Conservation (phyloP, 2,113 vertebrate species). For the Phylloscopus trochiloides region DNA sequence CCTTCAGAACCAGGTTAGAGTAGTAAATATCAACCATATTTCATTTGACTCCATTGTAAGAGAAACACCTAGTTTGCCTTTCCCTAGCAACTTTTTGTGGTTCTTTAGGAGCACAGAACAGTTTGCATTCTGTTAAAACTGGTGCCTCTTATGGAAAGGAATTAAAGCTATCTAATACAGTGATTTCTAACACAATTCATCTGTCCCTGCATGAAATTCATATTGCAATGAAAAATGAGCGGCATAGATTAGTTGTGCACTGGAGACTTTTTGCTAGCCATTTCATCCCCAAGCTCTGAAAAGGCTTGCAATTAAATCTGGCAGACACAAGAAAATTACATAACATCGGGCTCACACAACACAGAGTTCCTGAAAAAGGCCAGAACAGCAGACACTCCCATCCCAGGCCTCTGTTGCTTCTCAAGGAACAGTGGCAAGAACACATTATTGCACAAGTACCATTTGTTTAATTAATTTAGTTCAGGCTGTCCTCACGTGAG, state of each 20-base stretch:
- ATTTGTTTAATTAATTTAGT: background rate
- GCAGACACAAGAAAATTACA: background rate
- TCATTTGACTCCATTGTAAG: background rate
- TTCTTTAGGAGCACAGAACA: background rate
- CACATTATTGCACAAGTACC: fast-evolving
- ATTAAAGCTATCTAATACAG: background rate
- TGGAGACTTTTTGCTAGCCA: background rate
- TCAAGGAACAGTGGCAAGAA: background rate
- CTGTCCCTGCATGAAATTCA: background rate
- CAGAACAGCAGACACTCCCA: background rate
- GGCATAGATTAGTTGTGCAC: background rate
- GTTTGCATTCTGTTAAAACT: background rate
- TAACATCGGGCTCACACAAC: background rate
- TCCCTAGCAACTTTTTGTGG: background rate
- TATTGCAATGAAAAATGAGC: background rate
- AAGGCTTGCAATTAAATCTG: background rate
- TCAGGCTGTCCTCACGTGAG: background rate
- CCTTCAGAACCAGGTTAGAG: background rate
- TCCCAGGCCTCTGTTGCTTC: background rate
- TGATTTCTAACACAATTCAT: background rate
- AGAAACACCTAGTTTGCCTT: background rate
- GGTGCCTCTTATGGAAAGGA: background rate
- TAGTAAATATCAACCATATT: background rate
- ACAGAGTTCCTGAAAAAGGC: background rate
- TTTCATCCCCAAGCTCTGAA: background rate